Base-by-base conservation (phyloP, 2,113 vertebrate genomes). In the Rhinolophus sinicus region DNA sequence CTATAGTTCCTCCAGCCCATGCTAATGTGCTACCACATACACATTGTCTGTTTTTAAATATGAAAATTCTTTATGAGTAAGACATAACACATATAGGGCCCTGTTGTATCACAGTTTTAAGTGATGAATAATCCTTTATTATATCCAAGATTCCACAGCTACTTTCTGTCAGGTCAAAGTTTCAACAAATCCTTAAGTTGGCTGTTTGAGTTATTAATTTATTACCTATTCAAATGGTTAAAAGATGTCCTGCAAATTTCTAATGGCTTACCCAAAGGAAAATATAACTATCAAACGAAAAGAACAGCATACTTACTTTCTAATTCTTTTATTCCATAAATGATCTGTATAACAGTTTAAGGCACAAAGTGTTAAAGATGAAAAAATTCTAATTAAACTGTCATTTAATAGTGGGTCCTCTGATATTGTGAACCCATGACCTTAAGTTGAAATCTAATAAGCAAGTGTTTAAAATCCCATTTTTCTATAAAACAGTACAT, bases 261-360 rank as follows among this genome's bases (percentile, higher is more conserved):
- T 95, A 75, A 81, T 47, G 35, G 77, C 14, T 96, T 84, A 52
- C 14, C 22, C 70, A 81, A 85, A 96, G 44, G 64, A 87, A 95
- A 96, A 95, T 85, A 30, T 54, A 95, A 75, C 33, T 72, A 60
- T 64, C 93, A 93, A 92, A 94, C 52, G 86, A 81, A 93, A n/a
- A 87, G 33, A 56, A 60, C 0, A 90, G 40, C 15, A 96, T 5
- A 85, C 33, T 19, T 89, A 85, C 69, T 90, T 83, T 47, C 52
- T 75, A 82, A 69, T 76, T 76, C 14, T 38, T 92, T 88, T 85
- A 90, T 5, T 96, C 35, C 67, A 70, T 35, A 2, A 89, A 47
- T 89, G n/a, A 92, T 77, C 33, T 93, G 30, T 44, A 72, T 0
- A 92, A 62, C 26, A 58, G 38, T 67, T 28, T 60, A 92, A 88